A percentile compares a stretch with the other conserved stretches of the same genome.
Evolutionary conservation across 2,888 invertebrate species (phyloP).

Genomic region (Chalcis sispes): DNA sequence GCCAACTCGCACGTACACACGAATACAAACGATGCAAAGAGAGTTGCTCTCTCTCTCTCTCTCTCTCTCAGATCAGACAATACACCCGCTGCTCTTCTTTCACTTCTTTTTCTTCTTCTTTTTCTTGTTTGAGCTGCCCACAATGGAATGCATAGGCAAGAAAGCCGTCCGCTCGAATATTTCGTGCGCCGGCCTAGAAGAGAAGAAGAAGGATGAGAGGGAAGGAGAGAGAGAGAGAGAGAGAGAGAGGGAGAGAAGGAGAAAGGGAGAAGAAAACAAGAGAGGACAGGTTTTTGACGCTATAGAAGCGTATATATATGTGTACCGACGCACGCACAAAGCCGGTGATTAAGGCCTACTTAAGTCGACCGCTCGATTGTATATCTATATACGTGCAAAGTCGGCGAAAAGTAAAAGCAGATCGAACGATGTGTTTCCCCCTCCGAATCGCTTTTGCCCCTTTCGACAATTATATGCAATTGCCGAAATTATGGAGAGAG

Average conservation of each 20-base stretch:
- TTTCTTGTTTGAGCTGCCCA: too few relatives aligned
- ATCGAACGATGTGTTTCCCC: conserved; percentile 46
- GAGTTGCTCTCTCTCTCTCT: too few relatives aligned
- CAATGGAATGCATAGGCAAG: too few relatives aligned
- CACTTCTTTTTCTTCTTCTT: too few relatives aligned
- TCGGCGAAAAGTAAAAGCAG: conserved; percentile 70
- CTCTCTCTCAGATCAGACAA: too few relatives aligned
- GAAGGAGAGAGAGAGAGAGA: too few relatives aligned
- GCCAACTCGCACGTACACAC: too few relatives aligned
- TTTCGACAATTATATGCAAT: conserved; percentile 74
- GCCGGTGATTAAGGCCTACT: conserved; percentile 73
- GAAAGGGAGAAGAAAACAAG: not conserved
- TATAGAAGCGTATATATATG: conserved; percentile 10
- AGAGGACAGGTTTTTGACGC: not conserved
- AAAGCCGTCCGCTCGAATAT: too few relatives aligned
- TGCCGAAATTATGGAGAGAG: conserved; percentile 73
- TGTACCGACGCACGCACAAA: conserved; percentile 43
- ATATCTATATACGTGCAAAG: conserved; percentile 39
- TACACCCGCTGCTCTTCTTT: too few relatives aligned
- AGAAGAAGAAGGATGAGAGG: too few relatives aligned
- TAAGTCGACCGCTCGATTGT: conserved; percentile 63
- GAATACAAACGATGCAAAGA: too few relatives aligned
- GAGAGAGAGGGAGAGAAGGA: not conserved
- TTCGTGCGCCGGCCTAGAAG: too few relatives aligned
- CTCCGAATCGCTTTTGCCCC: not conserved